Evolutionary conservation across 2,113 vertebrate genomes (phyloP).

Genomic region (Zosterops pallidus): DNA sequence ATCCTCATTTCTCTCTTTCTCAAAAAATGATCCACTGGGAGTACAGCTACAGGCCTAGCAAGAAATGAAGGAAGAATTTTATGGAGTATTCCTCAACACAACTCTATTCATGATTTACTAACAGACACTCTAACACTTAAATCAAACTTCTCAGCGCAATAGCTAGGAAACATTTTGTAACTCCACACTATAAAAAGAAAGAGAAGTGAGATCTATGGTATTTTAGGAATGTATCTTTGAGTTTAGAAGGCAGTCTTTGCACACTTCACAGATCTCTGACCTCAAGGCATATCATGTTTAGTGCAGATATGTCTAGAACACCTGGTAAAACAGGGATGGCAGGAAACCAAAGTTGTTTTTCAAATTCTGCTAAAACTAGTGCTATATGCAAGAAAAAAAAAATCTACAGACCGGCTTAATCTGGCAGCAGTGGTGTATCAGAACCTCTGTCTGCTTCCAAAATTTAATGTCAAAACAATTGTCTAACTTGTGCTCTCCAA

Average conservation of each 20-base stretch:
- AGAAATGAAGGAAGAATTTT: background rate
- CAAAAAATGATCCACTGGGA: background rate
- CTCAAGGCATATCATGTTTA: background rate
- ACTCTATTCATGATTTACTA: background rate
- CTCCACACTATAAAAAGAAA: background rate
- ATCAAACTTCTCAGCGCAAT: background rate
- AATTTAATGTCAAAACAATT: fast-evolving
- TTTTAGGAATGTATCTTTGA: background rate
- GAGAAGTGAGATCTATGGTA: background rate
- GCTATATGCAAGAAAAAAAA: background rate
- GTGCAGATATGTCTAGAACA: background rate
- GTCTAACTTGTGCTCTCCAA: background rate
- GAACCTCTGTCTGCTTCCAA: background rate
- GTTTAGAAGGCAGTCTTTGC: background rate
- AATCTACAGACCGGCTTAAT: background rate
- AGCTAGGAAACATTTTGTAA: background rate
- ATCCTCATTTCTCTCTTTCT: background rate
- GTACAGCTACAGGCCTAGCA: background rate
- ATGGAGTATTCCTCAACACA: background rate
- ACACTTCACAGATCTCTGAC: background rate
- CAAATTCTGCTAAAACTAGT: background rate
- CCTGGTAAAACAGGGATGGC: background rate
- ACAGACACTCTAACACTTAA: background rate
- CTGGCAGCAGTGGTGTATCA: background rate
- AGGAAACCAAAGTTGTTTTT: background rate